Percentiles rank a stretch among this genome's conserved stretches.
Evolutionary conservation across 2,113 vertebrate species (phyloP).

Genomic region (Melospiza georgiana): DNA sequence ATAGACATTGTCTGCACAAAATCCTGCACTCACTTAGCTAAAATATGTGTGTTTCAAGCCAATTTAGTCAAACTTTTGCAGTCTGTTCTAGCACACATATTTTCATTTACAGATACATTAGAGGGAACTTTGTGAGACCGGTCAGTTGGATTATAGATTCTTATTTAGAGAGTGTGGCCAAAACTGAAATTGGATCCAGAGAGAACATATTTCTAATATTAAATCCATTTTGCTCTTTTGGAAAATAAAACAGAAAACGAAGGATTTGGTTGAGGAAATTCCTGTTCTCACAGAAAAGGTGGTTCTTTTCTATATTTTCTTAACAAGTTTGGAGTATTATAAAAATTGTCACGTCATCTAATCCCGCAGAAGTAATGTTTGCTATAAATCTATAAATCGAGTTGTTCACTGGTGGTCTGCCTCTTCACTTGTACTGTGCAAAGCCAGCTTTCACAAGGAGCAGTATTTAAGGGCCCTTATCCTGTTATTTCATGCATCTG

Average conservation of each 20-base stretch:
- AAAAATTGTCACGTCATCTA: conserved; percentile 7
- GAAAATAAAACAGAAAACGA: conserved; percentile 19
- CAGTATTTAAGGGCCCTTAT: not conserved
- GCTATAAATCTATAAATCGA: not conserved
- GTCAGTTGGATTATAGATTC: conserved; percentile 17
- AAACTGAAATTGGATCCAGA: conserved; percentile 43
- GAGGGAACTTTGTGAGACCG: not conserved
- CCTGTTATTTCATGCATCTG: not conserved
- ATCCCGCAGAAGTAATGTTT: not conserved
- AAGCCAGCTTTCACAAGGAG: not conserved
- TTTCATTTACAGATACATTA: conserved; percentile 52
- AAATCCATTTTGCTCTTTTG: conserved; percentile 29
- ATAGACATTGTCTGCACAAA: conserved; percentile 49
- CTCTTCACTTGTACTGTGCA: not conserved
- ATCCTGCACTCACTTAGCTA: conserved; percentile 28
- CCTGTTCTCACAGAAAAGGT: not conserved
- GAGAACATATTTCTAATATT: conserved; percentile 50
- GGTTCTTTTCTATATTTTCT: conserved; percentile 7
- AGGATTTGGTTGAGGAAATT: conserved; percentile 5
- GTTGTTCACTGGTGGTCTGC: conserved; percentile 35
- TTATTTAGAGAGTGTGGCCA: not conserved
- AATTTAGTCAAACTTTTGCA: conserved; percentile 25
- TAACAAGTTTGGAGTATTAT: conserved; percentile 10
- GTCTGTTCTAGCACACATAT: conserved; percentile 22
- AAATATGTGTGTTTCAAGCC: conserved; percentile 51